Evolutionary conservation across 2,113 vertebrate genomes (phyloP), one percentile per base, ranked within the genome.

Genomic region (Rhea americana): DNA sequence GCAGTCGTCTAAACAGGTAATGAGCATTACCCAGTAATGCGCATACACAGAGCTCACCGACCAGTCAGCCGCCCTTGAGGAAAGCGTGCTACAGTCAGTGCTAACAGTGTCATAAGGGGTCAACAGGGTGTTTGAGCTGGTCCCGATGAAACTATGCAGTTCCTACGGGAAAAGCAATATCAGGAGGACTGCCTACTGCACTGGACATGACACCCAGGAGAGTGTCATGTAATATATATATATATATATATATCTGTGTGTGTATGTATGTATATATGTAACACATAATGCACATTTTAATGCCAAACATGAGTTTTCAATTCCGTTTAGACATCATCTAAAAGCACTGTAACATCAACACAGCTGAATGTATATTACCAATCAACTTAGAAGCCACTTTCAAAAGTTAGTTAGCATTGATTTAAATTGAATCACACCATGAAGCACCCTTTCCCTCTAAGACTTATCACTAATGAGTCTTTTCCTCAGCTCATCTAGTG

Each of bases 1-100:
- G 43, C 0, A 0, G 11, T 45, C 13, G 22, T 43, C 45, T 80
- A 32, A 67, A 28, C 11, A 67, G 41, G 12, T 67, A 43, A 67
- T 32, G 65, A 67, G 65, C 19, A 13, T 45, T 67, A 67, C 12
- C 18, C 19, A 20, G 9, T 32, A 67, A 21, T 67, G 45, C 32
- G 18, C 9, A 45, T 28, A 43, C 45, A 43, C 39, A 67, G 39
- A 67, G 45, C 41, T 45, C 32, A 28, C 63, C 28, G 32, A 45
- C 19, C 41, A 67, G 15, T 30, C 32, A 45, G 28, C 20, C 21
- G 30, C 22, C 45, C 28, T 28, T 45, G 19, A 32, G 41, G 28
- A 45, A 20, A 45, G 13, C 18, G 3, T 67, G 43, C 65, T 45
- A 41, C 65, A 32, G 22, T 32, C 65, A 32, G 19, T 14, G 19